These are phyloP conservation scores for Nasonovia ribisnigri DNA, from an alignment of 2,888 invertebrate species.

Conservation along the genomic window DNA sequence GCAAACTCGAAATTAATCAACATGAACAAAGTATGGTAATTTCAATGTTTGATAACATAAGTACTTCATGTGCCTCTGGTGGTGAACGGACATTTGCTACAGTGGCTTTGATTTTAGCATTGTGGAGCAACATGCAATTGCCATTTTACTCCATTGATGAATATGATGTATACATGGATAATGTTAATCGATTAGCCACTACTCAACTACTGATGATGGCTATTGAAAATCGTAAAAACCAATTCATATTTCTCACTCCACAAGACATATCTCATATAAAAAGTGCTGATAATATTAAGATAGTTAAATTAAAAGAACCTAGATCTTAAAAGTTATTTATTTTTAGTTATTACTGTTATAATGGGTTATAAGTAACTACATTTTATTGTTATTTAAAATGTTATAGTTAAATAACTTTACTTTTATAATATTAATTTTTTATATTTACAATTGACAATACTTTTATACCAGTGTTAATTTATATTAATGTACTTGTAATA, in stretches of 20 bases:
- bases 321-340: conserved; percentile 22
- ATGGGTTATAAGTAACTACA: neutral
- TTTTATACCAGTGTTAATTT: neutral
- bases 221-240: conserved; percentile 76
- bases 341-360: neutral
- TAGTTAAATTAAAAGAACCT: conserved; percentile 61
- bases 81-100: conserved; percentile 97
- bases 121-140: conserved; percentile 92
- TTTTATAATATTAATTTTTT: neutral
- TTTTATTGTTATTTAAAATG: no score
- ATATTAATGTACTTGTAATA: neutral
- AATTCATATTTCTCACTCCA: conserved; percentile 93
- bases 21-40: conserved; percentile 37
- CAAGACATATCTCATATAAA: conserved; percentile 73
- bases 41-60: conserved; percentile 67
- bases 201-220: conserved; percentile 79
- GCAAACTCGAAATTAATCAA: conserved; percentile 40
- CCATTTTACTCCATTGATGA: conserved; percentile 96
- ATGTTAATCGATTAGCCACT: conserved; percentile 65
- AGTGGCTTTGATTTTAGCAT: conserved; percentile 87
- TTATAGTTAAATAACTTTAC: neutral
- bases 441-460: neutral
- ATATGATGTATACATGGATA: conserved; percentile 92
- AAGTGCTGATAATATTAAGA: conserved; percentile 47
- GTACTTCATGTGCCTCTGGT: conserved; percentile 85